Evolutionary conservation across 2,113 vertebrate genomes (phyloP).

Genomic region (Cheilinus undulatus): DNA sequence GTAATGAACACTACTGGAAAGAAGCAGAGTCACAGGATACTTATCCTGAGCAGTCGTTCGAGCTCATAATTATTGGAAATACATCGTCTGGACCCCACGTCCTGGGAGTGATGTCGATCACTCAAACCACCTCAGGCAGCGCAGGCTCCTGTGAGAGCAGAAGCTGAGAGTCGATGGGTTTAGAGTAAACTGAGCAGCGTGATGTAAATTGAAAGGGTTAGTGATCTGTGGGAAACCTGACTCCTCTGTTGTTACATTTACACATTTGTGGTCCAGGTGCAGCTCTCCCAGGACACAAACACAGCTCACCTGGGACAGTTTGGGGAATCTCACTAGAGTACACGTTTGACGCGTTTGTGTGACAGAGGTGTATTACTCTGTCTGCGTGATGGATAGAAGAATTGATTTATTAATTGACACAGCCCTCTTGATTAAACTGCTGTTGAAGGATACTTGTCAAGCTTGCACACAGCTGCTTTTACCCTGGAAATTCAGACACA

Average conservation of each 20-base stretch:
- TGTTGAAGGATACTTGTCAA: too few species aligned
- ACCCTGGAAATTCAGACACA: too few species aligned
- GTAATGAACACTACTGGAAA: neutral
- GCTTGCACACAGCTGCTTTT: too few species aligned
- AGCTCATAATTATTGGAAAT: constrained; percentile 28
- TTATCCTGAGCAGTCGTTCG: neutral
- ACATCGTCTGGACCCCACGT: neutral
- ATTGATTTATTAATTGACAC: too few species aligned
- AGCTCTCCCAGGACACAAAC: constrained; percentile 31
- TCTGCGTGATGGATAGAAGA: too few species aligned
- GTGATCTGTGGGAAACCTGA: constrained; percentile 69
- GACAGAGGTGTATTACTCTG: neutral
- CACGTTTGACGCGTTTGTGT: neutral
- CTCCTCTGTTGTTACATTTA: constrained; percentile 45
- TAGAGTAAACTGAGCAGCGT: constrained; percentile 64
- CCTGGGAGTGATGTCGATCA: neutral
- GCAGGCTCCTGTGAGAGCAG: constrained; percentile 25
- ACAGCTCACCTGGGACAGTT: constrained; percentile 18
- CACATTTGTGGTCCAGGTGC: constrained; percentile 45
- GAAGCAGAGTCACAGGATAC: neutral
- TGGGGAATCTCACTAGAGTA: constrained; percentile 11
- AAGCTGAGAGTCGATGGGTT: constrained; percentile 26
- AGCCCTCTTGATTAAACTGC: too few species aligned
- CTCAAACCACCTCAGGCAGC: constrained; percentile 6
- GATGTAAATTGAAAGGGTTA: constrained; percentile 72